These are phyloP conservation scores for Eupsittula cactorum DNA, from an alignment of 2,113 vertebrate genomes.

Conservation along the genomic window DNA sequence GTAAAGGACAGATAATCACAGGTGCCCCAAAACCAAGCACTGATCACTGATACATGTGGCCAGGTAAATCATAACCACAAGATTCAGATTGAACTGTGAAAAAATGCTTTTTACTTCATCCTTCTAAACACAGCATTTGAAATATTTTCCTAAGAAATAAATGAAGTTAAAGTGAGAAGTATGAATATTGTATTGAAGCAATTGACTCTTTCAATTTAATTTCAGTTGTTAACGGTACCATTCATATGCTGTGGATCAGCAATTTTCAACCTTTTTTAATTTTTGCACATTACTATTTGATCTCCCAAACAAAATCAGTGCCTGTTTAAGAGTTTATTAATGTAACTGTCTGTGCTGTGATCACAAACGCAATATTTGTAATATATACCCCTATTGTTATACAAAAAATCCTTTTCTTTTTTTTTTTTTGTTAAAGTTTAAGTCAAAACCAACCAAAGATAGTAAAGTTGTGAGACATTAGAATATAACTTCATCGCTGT, in stretches of 20 bases:
- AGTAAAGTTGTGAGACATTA: background rate
- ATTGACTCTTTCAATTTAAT: background rate
- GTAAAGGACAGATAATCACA: background rate
- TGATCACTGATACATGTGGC: background rate
- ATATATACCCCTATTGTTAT: background rate
- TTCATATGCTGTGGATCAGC: background rate
- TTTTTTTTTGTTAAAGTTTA: background rate
- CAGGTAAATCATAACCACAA: background rate
- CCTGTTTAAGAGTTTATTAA: background rate
- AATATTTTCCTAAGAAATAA: background rate
- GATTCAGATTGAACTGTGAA: background rate
- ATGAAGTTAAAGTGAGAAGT: background rate
- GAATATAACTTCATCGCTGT: background rate
- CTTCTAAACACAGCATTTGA: background rate
- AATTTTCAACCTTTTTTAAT: background rate
- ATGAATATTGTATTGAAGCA: fast-evolving
- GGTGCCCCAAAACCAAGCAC: background rate
- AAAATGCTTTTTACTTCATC: background rate
- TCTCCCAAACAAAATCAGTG: background rate
- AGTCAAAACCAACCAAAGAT: background rate
- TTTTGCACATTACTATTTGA: background rate
- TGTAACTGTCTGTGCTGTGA: background rate
- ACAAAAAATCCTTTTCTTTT: background rate
- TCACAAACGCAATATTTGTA: background rate
- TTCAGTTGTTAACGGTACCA: background rate